These are phyloP conservation scores for Gobio gobio DNA, from an alignment of 2,113 vertebrate species.

Conservation along the genomic window DNA sequence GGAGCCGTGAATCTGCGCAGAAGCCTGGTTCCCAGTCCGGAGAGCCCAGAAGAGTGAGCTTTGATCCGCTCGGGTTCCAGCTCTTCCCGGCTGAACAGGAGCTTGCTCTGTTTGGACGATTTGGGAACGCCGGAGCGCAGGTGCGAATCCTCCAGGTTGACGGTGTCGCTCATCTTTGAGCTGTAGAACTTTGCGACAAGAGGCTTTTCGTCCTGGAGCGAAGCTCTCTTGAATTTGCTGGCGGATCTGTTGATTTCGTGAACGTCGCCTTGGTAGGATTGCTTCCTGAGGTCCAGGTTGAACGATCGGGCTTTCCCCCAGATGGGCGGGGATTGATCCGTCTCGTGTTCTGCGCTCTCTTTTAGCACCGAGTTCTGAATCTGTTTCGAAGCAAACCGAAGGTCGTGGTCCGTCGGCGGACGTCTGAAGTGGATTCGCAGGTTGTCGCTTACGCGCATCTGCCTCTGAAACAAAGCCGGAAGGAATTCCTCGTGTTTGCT, in stretches of 20 bases:
- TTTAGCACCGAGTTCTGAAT: conserved; percentile 70
- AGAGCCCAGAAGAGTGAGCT: conserved; percentile 58
- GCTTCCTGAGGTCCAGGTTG: conserved; percentile 76
- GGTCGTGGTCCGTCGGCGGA: conserved; percentile 61
- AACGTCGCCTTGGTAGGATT: conserved; percentile 78
- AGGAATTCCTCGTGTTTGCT: conserved; percentile 70
- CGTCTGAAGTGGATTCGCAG: conserved; percentile 66
- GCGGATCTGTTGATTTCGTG: conserved; percentile 68
- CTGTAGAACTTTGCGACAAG: conserved; percentile 73
- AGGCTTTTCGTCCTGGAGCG: conserved; percentile 77
- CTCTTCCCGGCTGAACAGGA: conserved; percentile 69
- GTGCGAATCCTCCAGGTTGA: conserved; percentile 58
- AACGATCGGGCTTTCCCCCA: conserved; percentile 77
- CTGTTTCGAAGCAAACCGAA: conserved; percentile 70
- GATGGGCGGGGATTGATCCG: conserved; percentile 49
- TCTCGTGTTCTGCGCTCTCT: conserved; percentile 63
- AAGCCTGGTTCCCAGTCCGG: conserved; percentile 74
- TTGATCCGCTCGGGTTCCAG: conserved; percentile 66
- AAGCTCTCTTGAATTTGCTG: conserved; percentile 77
- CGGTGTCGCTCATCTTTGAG: conserved; percentile 57
- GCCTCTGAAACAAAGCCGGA: conserved; percentile 74
- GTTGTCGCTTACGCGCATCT: conserved; percentile 67
- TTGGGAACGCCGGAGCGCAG: conserved; percentile 63
- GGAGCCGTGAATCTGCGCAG: conserved; percentile 79
- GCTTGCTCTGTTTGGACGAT: conserved; percentile 62